A percentile compares a stretch with the other conserved stretches of the same genome.
Evolutionary conservation across 2,113 vertebrate species (phyloP).

Genomic region (Calidris pygmaea): DNA sequence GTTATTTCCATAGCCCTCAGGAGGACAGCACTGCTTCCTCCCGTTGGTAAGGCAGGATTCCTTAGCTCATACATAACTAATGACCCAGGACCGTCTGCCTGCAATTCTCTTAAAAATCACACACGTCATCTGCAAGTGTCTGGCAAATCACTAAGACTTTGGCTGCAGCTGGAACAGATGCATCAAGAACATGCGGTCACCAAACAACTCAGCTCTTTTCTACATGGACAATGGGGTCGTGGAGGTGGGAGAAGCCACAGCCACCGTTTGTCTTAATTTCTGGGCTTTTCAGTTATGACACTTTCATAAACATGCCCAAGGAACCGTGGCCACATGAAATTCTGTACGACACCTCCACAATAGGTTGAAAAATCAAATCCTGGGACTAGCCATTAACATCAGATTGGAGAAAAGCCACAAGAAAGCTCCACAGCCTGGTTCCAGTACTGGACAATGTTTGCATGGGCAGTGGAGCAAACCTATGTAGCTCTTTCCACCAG

Average conservation of each 20-base stretch:
- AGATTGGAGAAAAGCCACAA: not conserved
- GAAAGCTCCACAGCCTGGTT: not conserved
- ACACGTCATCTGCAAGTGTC: not conserved
- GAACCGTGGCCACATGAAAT: not conserved
- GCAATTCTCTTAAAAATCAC: not conserved
- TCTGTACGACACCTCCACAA: not conserved
- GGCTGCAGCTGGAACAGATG: not conserved
- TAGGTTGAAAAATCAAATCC: not conserved
- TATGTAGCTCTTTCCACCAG: not conserved
- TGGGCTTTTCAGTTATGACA: not conserved
- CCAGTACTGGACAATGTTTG: not conserved
- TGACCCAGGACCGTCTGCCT: not conserved
- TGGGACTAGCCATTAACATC: not conserved
- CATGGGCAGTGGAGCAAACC: not conserved
- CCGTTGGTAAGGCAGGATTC: not conserved
- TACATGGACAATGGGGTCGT: accelerated
- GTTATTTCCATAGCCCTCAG: not conserved
- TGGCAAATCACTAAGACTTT: not conserved
- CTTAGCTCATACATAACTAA: conserved; percentile 20
- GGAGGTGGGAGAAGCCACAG: not conserved
- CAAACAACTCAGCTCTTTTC: not conserved
- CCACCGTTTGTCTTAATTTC: not conserved
- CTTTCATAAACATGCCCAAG: not conserved
- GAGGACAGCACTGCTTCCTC: conserved; percentile 29
- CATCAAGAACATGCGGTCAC: accelerated